Conservation (phyloP, 2,797 vertebrate genomes). For the Spea hammondii region DNA sequence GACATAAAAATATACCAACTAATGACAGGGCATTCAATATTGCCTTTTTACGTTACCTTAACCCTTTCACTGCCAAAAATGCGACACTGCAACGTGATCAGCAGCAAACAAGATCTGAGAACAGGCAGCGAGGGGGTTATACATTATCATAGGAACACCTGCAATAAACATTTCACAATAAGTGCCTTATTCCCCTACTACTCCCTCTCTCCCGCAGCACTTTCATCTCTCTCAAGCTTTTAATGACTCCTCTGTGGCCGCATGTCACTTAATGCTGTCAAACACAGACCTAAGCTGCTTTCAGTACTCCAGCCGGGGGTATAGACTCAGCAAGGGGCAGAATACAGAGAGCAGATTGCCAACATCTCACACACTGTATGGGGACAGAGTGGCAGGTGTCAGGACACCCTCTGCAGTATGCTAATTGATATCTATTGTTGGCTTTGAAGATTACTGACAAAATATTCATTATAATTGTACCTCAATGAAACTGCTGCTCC, state of each 20-base stretch:
- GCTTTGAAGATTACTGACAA: constrained; percentile 36
- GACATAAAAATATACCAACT: no score
- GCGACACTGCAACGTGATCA: background rate
- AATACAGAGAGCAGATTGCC: constrained; percentile 37
- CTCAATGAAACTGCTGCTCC: constrained; percentile 18
- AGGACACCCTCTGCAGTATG: constrained; percentile 36
- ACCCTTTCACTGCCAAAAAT: background rate
- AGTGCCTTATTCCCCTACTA: constrained; percentile 46
- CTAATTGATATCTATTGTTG: constrained; percentile 49
- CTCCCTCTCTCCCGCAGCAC: constrained; percentile 40
- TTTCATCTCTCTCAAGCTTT: constrained; percentile 50
- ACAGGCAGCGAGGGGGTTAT: constrained; percentile 30
- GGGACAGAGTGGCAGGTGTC: constrained; percentile 52
- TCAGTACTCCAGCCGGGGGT: constrained; percentile 34
- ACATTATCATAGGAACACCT: constrained; percentile 44
- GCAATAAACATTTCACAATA: constrained; percentile 50
- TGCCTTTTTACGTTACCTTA: background rate
- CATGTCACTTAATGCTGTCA: constrained; percentile 52
- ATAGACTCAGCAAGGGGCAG: constrained; percentile 45
- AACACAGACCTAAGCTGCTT: constrained; percentile 35
- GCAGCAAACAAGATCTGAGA: background rate
- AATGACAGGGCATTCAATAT: no score
- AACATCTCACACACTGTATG: constrained; percentile 43
- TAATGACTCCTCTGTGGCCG: constrained; percentile 48
- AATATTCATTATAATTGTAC: constrained; percentile 33